Conservation (phyloP, 2,888 invertebrate genomes). For the Myathropa florea region DNA sequence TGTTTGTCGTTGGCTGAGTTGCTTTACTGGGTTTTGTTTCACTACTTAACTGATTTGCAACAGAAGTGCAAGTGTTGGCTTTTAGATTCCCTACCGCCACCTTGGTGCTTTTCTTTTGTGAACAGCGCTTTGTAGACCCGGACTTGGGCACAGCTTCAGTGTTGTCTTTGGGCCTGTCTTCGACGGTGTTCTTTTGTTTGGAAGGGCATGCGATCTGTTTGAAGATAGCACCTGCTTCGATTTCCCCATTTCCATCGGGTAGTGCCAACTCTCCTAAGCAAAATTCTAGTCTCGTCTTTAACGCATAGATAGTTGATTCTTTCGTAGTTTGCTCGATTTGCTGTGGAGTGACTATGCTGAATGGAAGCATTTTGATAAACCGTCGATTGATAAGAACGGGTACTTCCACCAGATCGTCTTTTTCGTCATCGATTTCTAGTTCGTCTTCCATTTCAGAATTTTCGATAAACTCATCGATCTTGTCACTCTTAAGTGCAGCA, state of each 20-base stretch:
- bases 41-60: not conserved
- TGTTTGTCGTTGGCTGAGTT: not conserved
- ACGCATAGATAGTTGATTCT: not conserved
- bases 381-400: slow-evolving; percentile 24
- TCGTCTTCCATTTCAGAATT: not conserved
- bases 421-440: not conserved
- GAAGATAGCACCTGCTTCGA: not conserved
- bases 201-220: not conserved
- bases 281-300: slow-evolving; percentile 4
- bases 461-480: not conserved
- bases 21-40: not conserved
- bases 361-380: slow-evolving; percentile 3
- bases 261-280: not conserved
- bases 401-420: slow-evolving; percentile 13
- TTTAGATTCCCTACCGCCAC: too few species aligned
- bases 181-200: not conserved
- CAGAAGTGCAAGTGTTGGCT: too few species aligned
- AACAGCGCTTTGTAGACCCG: not conserved
- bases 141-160: not conserved
- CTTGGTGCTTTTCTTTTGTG: too few species aligned
- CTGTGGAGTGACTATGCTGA: not conserved
- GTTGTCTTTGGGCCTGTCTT: not conserved
- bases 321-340: not conserved
- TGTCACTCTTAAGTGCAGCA: not conserved
- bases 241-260: not conserved